A percentile compares a stretch with the other conserved stretches of the same genome.
phyloP scores from a whole-genome alignment of 2,113 vertebrate species.

The Hiodon alosoides region DNA sequence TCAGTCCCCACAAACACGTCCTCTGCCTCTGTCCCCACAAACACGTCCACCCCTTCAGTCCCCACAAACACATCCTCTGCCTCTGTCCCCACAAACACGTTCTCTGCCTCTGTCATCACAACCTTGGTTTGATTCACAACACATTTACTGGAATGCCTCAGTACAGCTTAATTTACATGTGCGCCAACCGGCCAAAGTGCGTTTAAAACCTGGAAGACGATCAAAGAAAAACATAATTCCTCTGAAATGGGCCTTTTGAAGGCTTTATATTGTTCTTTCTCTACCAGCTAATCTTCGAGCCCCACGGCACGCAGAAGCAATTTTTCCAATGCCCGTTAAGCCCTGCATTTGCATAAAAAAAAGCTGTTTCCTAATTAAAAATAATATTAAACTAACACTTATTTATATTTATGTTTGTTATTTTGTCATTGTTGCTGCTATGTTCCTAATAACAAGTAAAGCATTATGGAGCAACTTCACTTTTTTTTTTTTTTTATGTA shows the following conservation, averaged over 20 bases:
- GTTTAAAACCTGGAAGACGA: constrained; percentile 96
- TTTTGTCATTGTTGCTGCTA: constrained; percentile 42
- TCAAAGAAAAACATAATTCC: constrained; percentile 97
- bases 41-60: not conserved
- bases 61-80: no score
- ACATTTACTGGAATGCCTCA: constrained; percentile 77
- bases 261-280: constrained; percentile 98
- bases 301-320: constrained; percentile 95
- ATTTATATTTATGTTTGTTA: constrained; percentile 54
- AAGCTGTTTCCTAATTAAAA: constrained; percentile 69
- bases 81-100: constrained; percentile 48
- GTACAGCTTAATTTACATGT: constrained; percentile 93
- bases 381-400: constrained; percentile 70
- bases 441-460: constrained; percentile 47
- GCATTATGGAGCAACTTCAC: constrained; percentile 38
- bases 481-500: constrained; percentile 36
- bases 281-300: constrained; percentile 92
- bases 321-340: constrained; percentile 99
- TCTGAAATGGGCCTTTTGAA: constrained; percentile 97
- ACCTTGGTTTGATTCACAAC: constrained; percentile 74
- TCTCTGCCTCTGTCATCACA: constrained; percentile 48
- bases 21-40: no score
- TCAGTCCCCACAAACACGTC: no score
- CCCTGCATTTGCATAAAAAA: constrained; percentile 92
- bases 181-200: constrained; percentile 96